Evolutionary conservation across 2,888 invertebrate species (phyloP).

Genomic region (Clostera curtula): DNA sequence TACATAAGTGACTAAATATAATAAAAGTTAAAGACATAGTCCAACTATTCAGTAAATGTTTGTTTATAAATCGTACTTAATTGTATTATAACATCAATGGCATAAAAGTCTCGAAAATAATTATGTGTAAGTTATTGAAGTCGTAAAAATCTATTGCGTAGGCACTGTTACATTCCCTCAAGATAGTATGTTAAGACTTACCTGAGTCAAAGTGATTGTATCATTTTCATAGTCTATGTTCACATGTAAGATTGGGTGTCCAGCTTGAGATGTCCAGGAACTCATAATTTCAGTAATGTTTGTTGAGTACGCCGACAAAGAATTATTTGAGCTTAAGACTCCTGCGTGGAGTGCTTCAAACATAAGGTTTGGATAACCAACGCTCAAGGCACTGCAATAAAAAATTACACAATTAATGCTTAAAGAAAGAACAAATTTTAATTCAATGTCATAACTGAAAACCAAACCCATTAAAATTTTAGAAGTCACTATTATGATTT

Average conservation of each 20-base stretch:
- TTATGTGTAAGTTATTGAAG: too few relatives aligned
- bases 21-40: too few relatives aligned
- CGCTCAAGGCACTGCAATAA: conserved; percentile 41
- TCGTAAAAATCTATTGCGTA: not conserved
- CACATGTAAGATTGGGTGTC: conserved; percentile 53
- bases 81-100: too few relatives aligned
- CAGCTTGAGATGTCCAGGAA: conserved; percentile 56
- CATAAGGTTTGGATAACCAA: conserved; percentile 64
- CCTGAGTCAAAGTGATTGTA: conserved; percentile 45
- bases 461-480: too few relatives aligned
- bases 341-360: conserved; percentile 57
- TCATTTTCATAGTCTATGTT: conserved; percentile 43
- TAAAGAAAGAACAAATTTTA: too few relatives aligned
- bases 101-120: too few relatives aligned
- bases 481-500: too few relatives aligned
- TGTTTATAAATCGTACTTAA: too few relatives aligned
- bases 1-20: too few relatives aligned
- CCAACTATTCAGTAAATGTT: too few relatives aligned
- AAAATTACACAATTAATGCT: too few relatives aligned
- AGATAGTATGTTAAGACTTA: conserved; percentile 16
- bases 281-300: conserved; percentile 44
- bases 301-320: conserved; percentile 38
- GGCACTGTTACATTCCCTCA: not conserved
- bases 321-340: conserved; percentile 27
- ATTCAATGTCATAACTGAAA: too few relatives aligned